Evolutionary conservation across 1,140 invertebrate species (phyloP), one percentile per base, ranked within the genome.

Genomic region (Temnothorax longispinosus): DNA sequence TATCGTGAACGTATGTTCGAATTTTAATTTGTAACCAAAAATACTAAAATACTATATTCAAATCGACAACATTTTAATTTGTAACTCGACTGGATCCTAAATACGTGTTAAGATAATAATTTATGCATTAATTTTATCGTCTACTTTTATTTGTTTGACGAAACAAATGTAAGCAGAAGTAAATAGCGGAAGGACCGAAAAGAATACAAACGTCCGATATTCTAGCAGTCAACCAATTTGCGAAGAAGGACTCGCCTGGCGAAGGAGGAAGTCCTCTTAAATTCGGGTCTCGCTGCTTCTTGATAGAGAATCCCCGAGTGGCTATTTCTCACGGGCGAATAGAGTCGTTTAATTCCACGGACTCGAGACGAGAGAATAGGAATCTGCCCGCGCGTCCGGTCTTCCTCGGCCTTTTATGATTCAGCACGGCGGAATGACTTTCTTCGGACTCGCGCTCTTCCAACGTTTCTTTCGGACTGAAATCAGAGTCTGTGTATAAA

Each of bases 321-420:
- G 54, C 80, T 74, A 84, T 84, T 84, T 84, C 69, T 84, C 69
- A 84, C 69, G 69, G 54, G 41, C 69, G 54, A 84, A 84, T 62
- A 84, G 80, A 84, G 69, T 84, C 69, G 80, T 75, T 84, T 84
- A 75, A 84, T 75, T 84, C 80, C 62, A 64, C 38, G 62, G 62
- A 84, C 50, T 64, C 60, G 72, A 77, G 18, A 80, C 60, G 74
- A 78, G 60, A 52, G 74, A 64, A 65, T 62, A 41, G 58, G 35
- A 44, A 84, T 54, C 10, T 52, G 77, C 62, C 32, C 8, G 60
- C n/a, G 15, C 69, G 54, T 58, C 35, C 75, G 35, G 75, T 47
- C 10, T 60, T n/a, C 78, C 74, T n/a, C 78, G 27, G 69, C 27
- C 35, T 84, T 84, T 84, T 84, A 84, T 84, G 67, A 84, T 82